Evolutionary conservation across 2,113 vertebrate species (phyloP).

Genomic region (Xerus inauris): DNA sequence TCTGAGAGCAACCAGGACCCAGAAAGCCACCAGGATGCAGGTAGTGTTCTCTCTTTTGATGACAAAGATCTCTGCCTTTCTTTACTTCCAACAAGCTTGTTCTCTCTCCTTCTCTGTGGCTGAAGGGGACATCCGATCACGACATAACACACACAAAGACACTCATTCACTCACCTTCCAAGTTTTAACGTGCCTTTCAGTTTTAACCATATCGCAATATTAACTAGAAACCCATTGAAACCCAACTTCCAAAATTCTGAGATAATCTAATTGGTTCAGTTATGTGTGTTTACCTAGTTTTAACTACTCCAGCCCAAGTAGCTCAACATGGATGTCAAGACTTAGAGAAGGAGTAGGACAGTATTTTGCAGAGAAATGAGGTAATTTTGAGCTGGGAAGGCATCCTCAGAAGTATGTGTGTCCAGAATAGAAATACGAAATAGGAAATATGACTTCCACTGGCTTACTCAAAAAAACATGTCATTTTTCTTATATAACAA

Average conservation of each 20-base stretch:
- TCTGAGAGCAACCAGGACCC: background rate
- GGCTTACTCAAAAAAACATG: conserved; percentile 35
- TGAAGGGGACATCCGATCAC: background rate
- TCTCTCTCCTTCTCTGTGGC: conserved; percentile 4
- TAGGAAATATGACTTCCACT: conserved; percentile 38
- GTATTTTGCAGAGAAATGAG: conserved; percentile 23
- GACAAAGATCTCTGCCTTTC: background rate
- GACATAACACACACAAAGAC: background rate
- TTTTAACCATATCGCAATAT: background rate
- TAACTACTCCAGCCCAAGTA: background rate
- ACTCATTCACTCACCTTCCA: background rate
- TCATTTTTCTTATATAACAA: conserved; percentile 33
- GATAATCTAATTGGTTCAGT: background rate
- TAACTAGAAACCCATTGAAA: conserved; percentile 28
- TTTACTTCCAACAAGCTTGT: background rate
- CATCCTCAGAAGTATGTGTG: background rate
- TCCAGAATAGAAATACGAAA: background rate
- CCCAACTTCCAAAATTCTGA: background rate
- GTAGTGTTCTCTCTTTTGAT: background rate
- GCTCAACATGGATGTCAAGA: background rate
- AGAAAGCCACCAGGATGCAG: background rate
- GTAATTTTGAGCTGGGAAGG: background rate
- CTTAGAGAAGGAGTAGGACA: background rate
- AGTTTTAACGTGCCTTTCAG: background rate
- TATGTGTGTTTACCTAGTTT: background rate